Base-by-base conservation (phyloP, 2,113 vertebrate genomes). In the Montifringilla adamsi region DNA sequence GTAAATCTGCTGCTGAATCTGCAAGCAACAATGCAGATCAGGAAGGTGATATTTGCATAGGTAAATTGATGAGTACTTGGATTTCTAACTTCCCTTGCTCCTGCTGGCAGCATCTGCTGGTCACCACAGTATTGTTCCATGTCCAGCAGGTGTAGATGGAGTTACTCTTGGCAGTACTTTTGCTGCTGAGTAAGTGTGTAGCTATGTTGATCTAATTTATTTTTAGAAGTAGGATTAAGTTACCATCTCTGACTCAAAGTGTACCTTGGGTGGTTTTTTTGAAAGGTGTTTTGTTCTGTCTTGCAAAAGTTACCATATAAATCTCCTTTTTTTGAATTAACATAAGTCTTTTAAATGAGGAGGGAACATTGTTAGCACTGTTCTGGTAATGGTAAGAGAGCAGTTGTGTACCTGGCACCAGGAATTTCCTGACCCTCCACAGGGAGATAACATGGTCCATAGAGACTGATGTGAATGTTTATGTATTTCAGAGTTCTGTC, bases 151-250 rank as follows among this genome's bases (percentile, higher is more conserved):
- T 84, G 81, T 76, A 89, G 94, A 21, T 79, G 55, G 89, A 94
- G 77, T 95, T 86, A 75, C 73, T 95, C 87, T 79, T 97, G 94
- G 96, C 89, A 68, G 91, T 92, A 73, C 89, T 93, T 78, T 15
- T 72, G 64, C 83, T 92, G 10, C 81, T 94, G 89, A 96, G 47
- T 76, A 95, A 62, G 88, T 67, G 46, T 83, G 66, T 81, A 67
- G 78, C 81, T 94, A 52, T 95, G 92, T 95, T 84, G 95, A 84
- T 97, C 90, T 96, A 81, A 77, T 72, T 96, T 97, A 95, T 96
- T 98, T 97, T 98, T 97, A 97, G 94, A 93, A 95, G 62, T 33
- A 79, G 62, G 94, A 89, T 95, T 96, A 84, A 82, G 58, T 91
- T 91, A 6, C 90, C 67, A 35, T 49, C 56, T 86, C 62, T 60